Percentiles rank a stretch among this genome's conserved stretches.
Evolutionary conservation across 1,140 invertebrate species (phyloP).

Genomic region (Idris sp.): DNA sequence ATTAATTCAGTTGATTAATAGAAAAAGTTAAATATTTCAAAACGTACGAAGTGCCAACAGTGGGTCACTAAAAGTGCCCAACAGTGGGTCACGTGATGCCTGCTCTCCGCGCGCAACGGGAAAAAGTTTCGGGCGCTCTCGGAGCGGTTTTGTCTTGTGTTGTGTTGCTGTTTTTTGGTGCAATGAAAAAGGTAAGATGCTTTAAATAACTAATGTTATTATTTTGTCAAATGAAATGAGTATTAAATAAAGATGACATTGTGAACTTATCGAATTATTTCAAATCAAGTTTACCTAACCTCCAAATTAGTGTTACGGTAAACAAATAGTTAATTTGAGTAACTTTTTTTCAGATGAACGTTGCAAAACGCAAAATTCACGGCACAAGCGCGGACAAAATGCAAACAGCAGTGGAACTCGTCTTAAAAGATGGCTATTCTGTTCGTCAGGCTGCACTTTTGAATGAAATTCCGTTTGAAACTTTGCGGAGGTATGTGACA

Average conservation of each 20-base stretch:
- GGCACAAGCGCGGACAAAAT: conserved; percentile 7
- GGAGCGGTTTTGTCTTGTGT: too few relatives aligned
- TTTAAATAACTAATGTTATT: conserved; percentile 7
- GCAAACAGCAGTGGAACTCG: conserved; percentile 22
- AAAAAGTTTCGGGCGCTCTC: too few relatives aligned
- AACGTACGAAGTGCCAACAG: conserved; percentile 12
- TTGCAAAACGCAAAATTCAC: conserved; percentile 1
- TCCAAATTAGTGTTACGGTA: conserved; percentile 4
- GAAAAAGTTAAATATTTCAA: conserved; percentile 12
- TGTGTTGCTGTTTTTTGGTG: conserved; percentile 1
- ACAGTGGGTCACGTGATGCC: conserved; percentile 22
- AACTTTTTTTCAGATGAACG: conserved; percentile 7
- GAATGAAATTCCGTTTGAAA: conserved; percentile 6
- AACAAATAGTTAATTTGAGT: conserved; percentile 3
- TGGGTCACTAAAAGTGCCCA: conserved; percentile 25
- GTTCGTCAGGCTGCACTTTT: conserved; percentile 10
- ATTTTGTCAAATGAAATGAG: neutral
- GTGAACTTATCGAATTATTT: neutral
- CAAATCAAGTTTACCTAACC: conserved; percentile 4
- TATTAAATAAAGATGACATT: conserved; percentile 7
- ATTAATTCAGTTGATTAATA: conserved; percentile 10
- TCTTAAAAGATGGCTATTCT: conserved; percentile 15
- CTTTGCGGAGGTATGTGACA: conserved; percentile 18
- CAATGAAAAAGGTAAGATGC: conserved; percentile 4
- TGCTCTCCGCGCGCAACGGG: too few relatives aligned